A percentile compares a stretch with the other conserved stretches of the same genome.
These are phyloP conservation scores for Aphyosemion australe DNA, from an alignment of 2,113 vertebrate genomes.

Conservation along the genomic window DNA sequence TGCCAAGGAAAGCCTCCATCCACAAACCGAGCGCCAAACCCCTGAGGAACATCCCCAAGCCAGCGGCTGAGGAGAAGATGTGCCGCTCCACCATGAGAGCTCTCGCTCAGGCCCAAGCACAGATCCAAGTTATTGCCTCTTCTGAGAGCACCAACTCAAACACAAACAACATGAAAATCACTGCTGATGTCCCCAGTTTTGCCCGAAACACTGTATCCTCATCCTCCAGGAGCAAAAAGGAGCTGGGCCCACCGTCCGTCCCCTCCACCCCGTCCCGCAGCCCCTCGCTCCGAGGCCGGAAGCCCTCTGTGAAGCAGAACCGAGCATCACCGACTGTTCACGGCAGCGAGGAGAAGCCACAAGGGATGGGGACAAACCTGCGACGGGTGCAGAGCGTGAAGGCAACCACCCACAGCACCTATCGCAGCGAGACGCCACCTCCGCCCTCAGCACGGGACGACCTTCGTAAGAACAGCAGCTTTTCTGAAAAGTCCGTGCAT, in stretches of 20 bases:
- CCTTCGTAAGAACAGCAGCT: constrained; percentile 70
- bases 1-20: constrained; percentile 68
- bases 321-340: constrained; percentile 32
- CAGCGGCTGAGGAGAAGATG: constrained; percentile 85
- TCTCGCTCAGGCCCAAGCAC: constrained; percentile 63
- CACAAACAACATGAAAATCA: constrained; percentile 57
- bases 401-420: constrained; percentile 67
- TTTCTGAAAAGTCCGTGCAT: constrained; percentile 79
- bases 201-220: constrained; percentile 93
- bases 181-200: constrained; percentile 82
- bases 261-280: constrained; percentile 73
- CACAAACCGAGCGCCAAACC: constrained; percentile 89
- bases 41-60: constrained; percentile 81
- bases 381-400: constrained; percentile 84
- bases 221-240: constrained; percentile 83
- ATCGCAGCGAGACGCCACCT: constrained; percentile 69
- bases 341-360: constrained; percentile 66
- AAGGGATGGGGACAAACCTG: constrained; percentile 58
- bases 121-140: constrained; percentile 38
- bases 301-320: constrained; percentile 78
- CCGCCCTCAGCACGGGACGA: constrained; percentile 51
- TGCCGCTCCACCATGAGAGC: constrained; percentile 84
- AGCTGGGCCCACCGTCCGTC: constrained; percentile 62
- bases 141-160: constrained; percentile 72
- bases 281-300: constrained; percentile 75